phyloP scores from a whole-genome alignment of 2,888 invertebrate genomes.

The Eurytoma adleriae region DNA sequence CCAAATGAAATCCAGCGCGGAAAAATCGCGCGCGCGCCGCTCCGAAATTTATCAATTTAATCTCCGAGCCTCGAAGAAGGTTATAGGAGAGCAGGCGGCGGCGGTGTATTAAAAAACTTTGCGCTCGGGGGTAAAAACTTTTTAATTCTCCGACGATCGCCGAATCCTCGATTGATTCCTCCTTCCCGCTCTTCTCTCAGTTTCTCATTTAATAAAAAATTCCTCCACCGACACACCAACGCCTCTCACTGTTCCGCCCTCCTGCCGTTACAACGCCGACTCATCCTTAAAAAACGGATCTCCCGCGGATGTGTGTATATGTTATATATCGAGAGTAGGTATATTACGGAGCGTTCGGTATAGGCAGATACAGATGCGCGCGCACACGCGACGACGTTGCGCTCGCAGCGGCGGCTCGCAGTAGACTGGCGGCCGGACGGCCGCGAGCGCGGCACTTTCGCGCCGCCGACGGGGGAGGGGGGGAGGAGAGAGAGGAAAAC shows the following conservation, averaged over 20 bases:
- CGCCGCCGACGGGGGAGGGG: background rate
- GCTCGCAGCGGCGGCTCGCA: constrained; percentile 43
- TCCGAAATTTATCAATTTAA: constrained; percentile 34
- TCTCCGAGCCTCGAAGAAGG: background rate
- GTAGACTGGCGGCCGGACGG: constrained; percentile 35
- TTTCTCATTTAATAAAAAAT: background rate
- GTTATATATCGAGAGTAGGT: too few species aligned
- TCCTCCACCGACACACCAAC: background rate
- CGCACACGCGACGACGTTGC: constrained; percentile 30
- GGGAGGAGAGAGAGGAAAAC: constrained; percentile 21
- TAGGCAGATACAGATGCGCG: background rate
- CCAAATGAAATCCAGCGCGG: background rate
- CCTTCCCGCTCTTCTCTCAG: background rate
- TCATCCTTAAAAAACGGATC: too few species aligned
- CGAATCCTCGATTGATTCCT: constrained; percentile 10
- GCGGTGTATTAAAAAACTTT: constrained; percentile 34
- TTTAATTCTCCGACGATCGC: constrained; percentile 29
- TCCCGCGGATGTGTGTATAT: too few species aligned
- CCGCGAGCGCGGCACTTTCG: background rate
- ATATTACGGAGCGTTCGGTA: background rate
- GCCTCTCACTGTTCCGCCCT: too few species aligned
- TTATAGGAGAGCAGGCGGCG: background rate
- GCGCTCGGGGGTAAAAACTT: background rate
- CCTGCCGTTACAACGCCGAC: too few species aligned
- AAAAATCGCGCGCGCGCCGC: background rate